A percentile compares a stretch with the other conserved stretches of the same genome.
Conservation (phyloP, 2,888 invertebrate species). For the Quadriops clusia region DNA sequence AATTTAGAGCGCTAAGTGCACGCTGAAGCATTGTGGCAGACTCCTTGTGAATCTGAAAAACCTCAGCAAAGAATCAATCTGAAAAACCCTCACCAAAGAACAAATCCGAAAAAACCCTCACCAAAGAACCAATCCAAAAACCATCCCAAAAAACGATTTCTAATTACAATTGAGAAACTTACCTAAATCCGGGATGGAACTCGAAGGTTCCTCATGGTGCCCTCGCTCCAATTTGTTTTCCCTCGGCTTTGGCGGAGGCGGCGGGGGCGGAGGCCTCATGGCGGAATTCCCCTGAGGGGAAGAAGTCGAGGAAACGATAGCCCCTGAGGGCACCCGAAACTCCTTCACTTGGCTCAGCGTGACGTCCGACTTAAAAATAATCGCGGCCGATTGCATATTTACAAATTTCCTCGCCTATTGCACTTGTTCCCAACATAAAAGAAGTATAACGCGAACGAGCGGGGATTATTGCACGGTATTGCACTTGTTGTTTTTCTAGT, state of each 20-base stretch:
- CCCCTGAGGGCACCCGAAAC: constrained; percentile 28
- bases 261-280: constrained; percentile 47
- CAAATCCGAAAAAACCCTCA: no score
- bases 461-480: no score
- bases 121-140: no score
- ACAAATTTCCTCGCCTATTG: constrained; percentile 49
- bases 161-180: no score
- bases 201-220: constrained; percentile 72
- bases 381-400: constrained; percentile 30
- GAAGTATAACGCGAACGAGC: no score
- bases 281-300: constrained; percentile 36
- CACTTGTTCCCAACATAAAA: constrained; percentile 19
- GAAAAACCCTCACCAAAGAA: no score
- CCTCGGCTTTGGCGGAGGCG: constrained; percentile 31
- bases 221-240: constrained; percentile 28
- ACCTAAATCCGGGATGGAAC: constrained; percentile 83
- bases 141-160: no score
- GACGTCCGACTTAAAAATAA: constrained; percentile 31
- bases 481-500: no score
- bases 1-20: no score
- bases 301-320: constrained; percentile 31
- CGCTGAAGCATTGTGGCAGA: no score
- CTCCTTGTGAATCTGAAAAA: no score
- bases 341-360: constrained; percentile 27
- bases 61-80: no score